Evolutionary conservation across 2,888 invertebrate species (phyloP).

Genomic region (Antheraea assamensis): DNA sequence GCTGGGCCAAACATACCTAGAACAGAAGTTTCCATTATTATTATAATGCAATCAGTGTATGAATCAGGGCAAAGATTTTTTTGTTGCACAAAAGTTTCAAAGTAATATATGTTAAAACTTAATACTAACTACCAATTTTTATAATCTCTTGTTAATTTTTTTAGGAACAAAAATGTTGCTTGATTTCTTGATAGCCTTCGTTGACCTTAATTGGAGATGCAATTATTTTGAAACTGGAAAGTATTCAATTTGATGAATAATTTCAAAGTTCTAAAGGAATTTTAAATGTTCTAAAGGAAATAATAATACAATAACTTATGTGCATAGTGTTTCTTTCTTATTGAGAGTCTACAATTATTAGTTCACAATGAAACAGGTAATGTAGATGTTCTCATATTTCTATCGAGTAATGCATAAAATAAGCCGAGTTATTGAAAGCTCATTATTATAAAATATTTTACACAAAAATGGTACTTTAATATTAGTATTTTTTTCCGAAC

Average conservation of each 20-base stretch:
- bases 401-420: too few relatives aligned
- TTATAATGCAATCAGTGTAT: neutral
- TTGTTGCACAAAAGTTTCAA: too few relatives aligned
- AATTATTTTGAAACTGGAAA: neutral
- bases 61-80: neutral
- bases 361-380: neutral
- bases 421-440: too few relatives aligned
- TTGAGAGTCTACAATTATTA: neutral
- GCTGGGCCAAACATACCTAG: slow-evolving; percentile 85
- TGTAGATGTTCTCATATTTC: too few relatives aligned
- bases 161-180: neutral
- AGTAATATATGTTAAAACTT: neutral
- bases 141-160: neutral
- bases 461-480: too few relatives aligned
- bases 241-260: neutral
- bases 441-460: too few relatives aligned
- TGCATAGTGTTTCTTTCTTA: neutral
- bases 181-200: neutral
- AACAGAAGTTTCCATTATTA: neutral
- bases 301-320: neutral
- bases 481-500: too few relatives aligned
- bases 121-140: neutral
- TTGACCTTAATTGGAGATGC: neutral
- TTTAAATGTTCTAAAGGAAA: neutral
- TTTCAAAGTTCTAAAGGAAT: neutral